Evolutionary conservation across 2,888 invertebrate species (phyloP), one percentile per base, ranked within the genome.

Genomic region (Ligdia adustata): DNA sequence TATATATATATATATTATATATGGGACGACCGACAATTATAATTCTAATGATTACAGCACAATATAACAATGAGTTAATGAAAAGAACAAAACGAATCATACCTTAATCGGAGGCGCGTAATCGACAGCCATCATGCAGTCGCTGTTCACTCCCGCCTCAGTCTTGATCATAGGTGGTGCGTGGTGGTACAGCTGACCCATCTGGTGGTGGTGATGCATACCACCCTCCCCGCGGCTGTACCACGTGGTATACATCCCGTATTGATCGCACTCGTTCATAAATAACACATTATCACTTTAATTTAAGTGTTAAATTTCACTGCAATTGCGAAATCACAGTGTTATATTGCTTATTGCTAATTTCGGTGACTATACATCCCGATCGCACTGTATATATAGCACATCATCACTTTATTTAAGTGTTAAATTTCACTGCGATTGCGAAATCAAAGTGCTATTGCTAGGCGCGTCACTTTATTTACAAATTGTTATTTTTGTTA

Each of bases 91-190:
- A 51, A 71, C 27, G n/a, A n/a, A n/a, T 61, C 90, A 75, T 84
- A 93, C 93, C 93, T 93, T 93, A 72, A 92, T 92, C 12, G 92
- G 92, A 0, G 92, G 91, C 0, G 92, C 92, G 67, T 93, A 93
- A 62, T 93, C 93, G 14, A 93, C 91, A 0, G 92, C 92, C 84
- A 93, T 90, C 93, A 93, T 93, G 55, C 93, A 93, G 72, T 93
- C 93, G 69, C 91, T 92, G 69, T 92, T 92, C 27, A 92, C 90
- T 16, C 91, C 91, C 34, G 92, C 91, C 55, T 92, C 92, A 58
- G 92, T 92, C 85, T 92, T 92, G 60, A 92, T 92, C 86, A 92
- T 91, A 43, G 92, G 90, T 27, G 92, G 90, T 3, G 91, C 91
- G 56, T 91, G 91, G 71, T 91, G 91, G 78, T 90, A 91, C 71